A percentile compares a stretch with the other conserved stretches of the same genome.
Evolutionary conservation across 2,888 invertebrate genomes (phyloP).

Genomic region (Andricus curvator): DNA sequence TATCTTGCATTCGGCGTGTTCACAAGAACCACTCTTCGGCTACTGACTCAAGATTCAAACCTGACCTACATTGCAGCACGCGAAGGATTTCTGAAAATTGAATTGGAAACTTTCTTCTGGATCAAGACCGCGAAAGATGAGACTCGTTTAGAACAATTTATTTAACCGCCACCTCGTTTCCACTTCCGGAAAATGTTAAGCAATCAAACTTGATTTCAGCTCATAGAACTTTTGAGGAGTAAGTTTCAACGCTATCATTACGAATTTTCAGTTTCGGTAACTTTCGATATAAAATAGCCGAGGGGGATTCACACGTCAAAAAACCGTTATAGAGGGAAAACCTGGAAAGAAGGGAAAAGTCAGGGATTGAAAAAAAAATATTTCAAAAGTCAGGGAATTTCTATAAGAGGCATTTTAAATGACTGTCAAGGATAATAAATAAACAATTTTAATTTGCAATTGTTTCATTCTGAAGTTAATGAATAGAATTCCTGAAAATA

Average conservation of each 20-base stretch:
- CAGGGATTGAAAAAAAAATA: too few species aligned
- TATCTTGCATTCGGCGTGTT: slow-evolving; percentile 18
- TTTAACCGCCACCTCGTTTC: slow-evolving; percentile 39
- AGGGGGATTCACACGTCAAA: too few species aligned
- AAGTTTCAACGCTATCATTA: not conserved
- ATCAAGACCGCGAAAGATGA: not conserved
- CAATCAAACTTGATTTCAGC: not conserved
- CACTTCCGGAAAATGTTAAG: slow-evolving; percentile 20
- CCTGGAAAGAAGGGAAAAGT: too few species aligned
- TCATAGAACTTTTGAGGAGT: slow-evolving; percentile 1
- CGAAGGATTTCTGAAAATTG: slow-evolving; percentile 12
- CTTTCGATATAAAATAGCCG: too few species aligned
- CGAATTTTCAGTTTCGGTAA: not conserved
- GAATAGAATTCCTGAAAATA: too few species aligned
- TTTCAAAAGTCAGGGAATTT: too few species aligned
- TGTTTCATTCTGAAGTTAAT: too few species aligned
- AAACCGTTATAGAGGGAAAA: too few species aligned
- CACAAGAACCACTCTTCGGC: not conserved
- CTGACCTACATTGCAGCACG: not conserved
- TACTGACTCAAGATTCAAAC: not conserved
- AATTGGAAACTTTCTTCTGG: not conserved
- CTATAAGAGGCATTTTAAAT: too few species aligned
- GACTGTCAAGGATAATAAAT: too few species aligned
- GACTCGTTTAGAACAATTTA: slow-evolving; percentile 8
- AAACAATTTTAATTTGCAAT: too few species aligned